These are phyloP conservation scores for Acanthurus tractus DNA, from an alignment of 2,797 vertebrate species.

Conservation along the genomic window DNA sequence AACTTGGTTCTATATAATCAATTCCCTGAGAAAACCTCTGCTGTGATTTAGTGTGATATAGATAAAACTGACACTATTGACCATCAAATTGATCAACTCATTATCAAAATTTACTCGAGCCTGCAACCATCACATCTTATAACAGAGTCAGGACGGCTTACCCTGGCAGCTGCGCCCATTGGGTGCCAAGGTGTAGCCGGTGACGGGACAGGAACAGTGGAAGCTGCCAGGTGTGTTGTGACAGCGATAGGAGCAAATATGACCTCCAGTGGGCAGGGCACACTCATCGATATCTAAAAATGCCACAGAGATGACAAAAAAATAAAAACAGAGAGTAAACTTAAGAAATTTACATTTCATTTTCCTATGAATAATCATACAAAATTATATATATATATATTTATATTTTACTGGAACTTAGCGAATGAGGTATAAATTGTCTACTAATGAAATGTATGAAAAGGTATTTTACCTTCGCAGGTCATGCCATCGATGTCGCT, in stretches of 20 bases:
- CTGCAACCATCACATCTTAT: neutral
- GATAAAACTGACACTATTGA: too few species aligned
- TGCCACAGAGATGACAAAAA: neutral
- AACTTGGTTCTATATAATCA: too few species aligned
- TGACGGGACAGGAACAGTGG: conserved; percentile 92
- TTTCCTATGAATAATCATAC: neutral
- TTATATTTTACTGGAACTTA: neutral
- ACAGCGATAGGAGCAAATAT: conserved; percentile 97
- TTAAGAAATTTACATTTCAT: neutral
- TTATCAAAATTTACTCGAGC: neutral
- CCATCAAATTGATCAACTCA: too few species aligned
- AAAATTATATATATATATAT: neutral
- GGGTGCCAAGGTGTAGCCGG: conserved; percentile 90
- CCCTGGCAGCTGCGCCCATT: conserved; percentile 97
- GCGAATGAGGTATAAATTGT: neutral
- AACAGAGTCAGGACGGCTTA: conserved; percentile 55
- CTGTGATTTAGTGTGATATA: too few species aligned
- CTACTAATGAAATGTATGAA: neutral
- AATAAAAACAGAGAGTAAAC: conserved; percentile 3
- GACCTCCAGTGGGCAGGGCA: conserved; percentile 94
- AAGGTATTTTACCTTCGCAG: conserved; percentile 90
- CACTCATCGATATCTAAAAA: conserved; percentile 96
- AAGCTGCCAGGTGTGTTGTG: conserved; percentile 94
- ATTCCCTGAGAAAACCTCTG: too few species aligned
- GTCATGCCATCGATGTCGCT: conserved; percentile 94